Evolutionary conservation across 1,140 invertebrate species (phyloP), one percentile per base, ranked within the genome.

Genomic region (Arion vulgaris): DNA sequence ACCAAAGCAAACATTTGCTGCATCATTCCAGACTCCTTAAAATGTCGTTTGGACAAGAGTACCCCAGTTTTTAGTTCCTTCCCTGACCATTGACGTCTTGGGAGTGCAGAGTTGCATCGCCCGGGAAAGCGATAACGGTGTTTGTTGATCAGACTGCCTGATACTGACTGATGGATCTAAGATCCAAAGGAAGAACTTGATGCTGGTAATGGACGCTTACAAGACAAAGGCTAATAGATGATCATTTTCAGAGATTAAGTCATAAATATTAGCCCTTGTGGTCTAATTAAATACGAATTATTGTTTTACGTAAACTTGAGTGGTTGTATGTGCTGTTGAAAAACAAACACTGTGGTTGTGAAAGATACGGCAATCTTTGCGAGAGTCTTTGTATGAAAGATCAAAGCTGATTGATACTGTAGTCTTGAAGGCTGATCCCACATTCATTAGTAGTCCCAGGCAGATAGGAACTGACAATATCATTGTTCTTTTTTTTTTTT

Each of bases 271-370:
- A 32, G 62, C 28, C n/a, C n/a, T 66, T 32, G 62, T 66, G n/a
- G 62, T 34, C 62, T 66, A 66, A 66, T 66, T 66, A 66, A 66
- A 66, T 66, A 28, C 62, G n/a, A n/a, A 66, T 66, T 57, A 34
- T 66, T 66, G 28, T 66, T 66, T 28, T 32, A 34, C 7, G 62
- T 32, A 66, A 66, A 66, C 62, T 32, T 7, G 7, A 32, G 62
- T 32, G 62, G 62, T 66, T 28, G 62, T 28, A 32, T 66, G 5
- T 66, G 62, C 19, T 2, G 19, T 66, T 9, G 62, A 34, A 66
- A 66, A 17, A 32, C 28, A 66, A 66, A 66, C 17, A 66, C 1
- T 66, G 62, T 23, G 62, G 62, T 66, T 17, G 62, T 66, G 62
- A 66, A 66, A 17, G 62, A 23, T 32, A 32, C 5, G n/a, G 5